Percentiles rank a stretch among this genome's conserved stretches.
Conservation (phyloP, 1,140 invertebrate species). For the Calliopsis andreniformis region DNA sequence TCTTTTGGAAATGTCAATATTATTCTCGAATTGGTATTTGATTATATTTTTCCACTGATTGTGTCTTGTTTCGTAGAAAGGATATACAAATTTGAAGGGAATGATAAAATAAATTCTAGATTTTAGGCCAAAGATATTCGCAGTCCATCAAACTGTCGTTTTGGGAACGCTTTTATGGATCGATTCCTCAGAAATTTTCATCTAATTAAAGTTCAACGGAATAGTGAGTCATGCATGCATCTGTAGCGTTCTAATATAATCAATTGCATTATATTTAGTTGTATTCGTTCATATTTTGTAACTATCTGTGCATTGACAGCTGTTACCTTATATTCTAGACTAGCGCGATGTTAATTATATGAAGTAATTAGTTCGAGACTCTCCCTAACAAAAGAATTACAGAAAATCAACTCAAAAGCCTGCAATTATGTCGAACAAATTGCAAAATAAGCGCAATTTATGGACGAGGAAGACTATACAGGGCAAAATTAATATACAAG, state of each 20-base stretch:
- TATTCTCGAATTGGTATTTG: too few species aligned
- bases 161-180: not conserved
- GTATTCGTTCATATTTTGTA: not conserved
- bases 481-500: not conserved
- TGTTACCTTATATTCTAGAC: not conserved
- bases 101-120: too few species aligned
- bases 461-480: not conserved
- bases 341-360: not conserved
- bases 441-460: not conserved
- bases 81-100: too few species aligned
- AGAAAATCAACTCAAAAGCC: slow-evolving; percentile 18
- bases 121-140: not conserved
- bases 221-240: too few species aligned
- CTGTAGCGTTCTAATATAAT: too few species aligned
- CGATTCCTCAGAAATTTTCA: not conserved
- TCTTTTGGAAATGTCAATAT: too few species aligned
- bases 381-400: slow-evolving; percentile 8
- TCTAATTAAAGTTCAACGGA: not conserved
- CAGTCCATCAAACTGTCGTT: not conserved
- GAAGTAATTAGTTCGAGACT: slow-evolving; percentile 24
- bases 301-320: slow-evolving; percentile 2
- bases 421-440: slow-evolving; percentile 26
- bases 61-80: too few species aligned
- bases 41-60: too few species aligned
- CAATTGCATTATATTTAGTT: too few species aligned